Evolutionary conservation across 2,113 vertebrate species (phyloP).

Genomic region (Ptilorrhoa leucosticta): DNA sequence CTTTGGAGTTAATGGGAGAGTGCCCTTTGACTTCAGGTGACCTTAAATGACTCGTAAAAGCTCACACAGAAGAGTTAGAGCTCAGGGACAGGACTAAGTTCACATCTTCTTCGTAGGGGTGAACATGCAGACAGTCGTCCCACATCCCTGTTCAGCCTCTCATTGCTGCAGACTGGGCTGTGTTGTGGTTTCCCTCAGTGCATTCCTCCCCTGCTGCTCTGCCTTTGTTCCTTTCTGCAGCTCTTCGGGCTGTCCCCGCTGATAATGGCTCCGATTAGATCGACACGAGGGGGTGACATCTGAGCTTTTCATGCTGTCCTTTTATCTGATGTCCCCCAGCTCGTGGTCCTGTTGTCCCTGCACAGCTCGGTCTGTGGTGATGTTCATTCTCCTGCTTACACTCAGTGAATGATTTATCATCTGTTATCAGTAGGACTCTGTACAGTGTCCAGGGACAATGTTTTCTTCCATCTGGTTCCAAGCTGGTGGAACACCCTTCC

Average conservation of each 20-base stretch:
- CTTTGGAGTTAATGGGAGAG: neutral
- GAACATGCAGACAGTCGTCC: neutral
- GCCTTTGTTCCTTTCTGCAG: neutral
- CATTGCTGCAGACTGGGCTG: neutral
- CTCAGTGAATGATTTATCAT: constrained; percentile 63
- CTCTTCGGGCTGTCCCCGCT: neutral
- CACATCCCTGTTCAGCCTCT: neutral
- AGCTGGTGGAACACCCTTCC: constrained; percentile 57
- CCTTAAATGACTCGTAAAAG: neutral
- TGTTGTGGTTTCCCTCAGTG: neutral
- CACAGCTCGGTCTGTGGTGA: constrained; percentile 27
- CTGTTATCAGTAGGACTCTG: constrained; percentile 65
- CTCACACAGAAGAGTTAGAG: neutral
- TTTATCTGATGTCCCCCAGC: constrained; percentile 42
- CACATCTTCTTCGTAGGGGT: neutral
- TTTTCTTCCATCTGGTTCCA: constrained; percentile 63
- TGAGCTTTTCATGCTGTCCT: constrained; percentile 24
- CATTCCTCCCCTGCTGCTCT: neutral
- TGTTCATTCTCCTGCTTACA: constrained; percentile 57
- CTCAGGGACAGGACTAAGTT: neutral
- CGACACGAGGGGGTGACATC: constrained; percentile 3
- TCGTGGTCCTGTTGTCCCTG: constrained; percentile 30
- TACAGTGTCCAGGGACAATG: constrained; percentile 60
- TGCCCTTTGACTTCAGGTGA: neutral
- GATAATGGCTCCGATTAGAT: constrained; percentile 24